Evolutionary conservation across 2,113 vertebrate genomes (phyloP).

Genomic region (Cisticola juncidis): DNA sequence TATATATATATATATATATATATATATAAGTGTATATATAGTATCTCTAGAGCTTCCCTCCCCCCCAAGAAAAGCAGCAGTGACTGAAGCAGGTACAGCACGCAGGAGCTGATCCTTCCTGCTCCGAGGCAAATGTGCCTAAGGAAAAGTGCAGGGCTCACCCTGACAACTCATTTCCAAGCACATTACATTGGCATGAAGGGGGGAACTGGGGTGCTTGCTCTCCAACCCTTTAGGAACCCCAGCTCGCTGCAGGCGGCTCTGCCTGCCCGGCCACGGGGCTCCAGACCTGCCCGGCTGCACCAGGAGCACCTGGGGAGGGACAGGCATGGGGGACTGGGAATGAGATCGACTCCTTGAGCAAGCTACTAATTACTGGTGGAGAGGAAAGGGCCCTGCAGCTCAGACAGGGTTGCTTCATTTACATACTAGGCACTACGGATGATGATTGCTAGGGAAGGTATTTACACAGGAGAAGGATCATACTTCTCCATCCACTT

Average conservation of each 20-base stretch:
- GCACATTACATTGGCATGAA: not conserved
- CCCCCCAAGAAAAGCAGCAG: slow-evolving; percentile 33
- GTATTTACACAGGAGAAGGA: slow-evolving; percentile 46
- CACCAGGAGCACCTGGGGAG: not conserved
- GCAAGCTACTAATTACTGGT: not conserved
- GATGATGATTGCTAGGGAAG: slow-evolving; percentile 43
- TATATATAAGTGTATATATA: slow-evolving; percentile 15
- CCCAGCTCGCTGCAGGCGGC: not conserved
- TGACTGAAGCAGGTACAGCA: slow-evolving; percentile 28
- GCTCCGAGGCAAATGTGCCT: not conserved
- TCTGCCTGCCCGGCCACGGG: not conserved
- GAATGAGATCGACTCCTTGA: not conserved
- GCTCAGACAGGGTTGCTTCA: slow-evolving; percentile 17
- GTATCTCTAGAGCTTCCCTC: slow-evolving; percentile 8
- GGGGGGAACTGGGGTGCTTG: not conserved
- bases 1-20: not conserved
- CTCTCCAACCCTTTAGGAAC: not conserved
- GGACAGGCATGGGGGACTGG: not conserved
- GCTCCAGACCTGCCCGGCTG: not conserved
- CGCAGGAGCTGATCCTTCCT: not conserved
- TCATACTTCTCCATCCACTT: not conserved
- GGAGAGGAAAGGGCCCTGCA: slow-evolving; percentile 9
- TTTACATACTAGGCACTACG: slow-evolving; percentile 61
- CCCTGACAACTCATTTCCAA: not conserved
- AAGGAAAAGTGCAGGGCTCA: not conserved